Conservation (phyloP, 2,888 invertebrate genomes). For the Amphiduros pacificus region DNA sequence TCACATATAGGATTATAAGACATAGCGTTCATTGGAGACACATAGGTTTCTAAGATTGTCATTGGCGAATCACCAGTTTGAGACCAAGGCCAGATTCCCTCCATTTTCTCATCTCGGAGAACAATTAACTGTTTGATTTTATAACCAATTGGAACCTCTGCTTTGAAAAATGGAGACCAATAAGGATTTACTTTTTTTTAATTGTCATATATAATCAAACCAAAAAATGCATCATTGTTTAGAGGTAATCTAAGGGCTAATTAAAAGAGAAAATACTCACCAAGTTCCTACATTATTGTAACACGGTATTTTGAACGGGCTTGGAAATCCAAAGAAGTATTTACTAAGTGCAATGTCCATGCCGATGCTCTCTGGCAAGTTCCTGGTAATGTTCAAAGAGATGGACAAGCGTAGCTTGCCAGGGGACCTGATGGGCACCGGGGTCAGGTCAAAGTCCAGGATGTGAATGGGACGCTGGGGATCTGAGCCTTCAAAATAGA, state of each 20-base stretch:
- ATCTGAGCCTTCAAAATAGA: conserved; percentile 36
- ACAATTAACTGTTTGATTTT: too few relatives aligned
- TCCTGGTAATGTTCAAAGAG: conserved; percentile 42
- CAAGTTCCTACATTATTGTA: conserved; percentile 48
- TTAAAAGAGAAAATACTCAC: conserved; percentile 33
- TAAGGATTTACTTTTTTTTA: too few relatives aligned
- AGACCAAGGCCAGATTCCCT: too few relatives aligned
- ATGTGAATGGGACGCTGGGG: conserved; percentile 40
- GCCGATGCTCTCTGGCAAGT: conserved; percentile 42
- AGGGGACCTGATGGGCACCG: conserved; percentile 47
- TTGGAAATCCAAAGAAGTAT: conserved; percentile 48
- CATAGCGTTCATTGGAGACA: too few relatives aligned
- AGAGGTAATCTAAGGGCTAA: not conserved
- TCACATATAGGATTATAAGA: too few relatives aligned
- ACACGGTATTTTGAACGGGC: conserved; percentile 50
- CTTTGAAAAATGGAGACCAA: too few relatives aligned
- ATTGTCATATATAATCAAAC: too few relatives aligned
- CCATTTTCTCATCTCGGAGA: too few relatives aligned
- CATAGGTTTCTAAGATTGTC: too few relatives aligned
- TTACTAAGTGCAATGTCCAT: conserved; percentile 47
- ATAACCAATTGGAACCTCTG: too few relatives aligned
- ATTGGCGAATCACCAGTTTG: too few relatives aligned
- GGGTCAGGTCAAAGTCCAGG: conserved; percentile 39
- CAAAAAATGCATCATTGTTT: too few relatives aligned
- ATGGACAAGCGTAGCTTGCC: conserved; percentile 47